Base-by-base conservation (phyloP, 2,797 vertebrate species). In the Emys orbicularis region DNA sequence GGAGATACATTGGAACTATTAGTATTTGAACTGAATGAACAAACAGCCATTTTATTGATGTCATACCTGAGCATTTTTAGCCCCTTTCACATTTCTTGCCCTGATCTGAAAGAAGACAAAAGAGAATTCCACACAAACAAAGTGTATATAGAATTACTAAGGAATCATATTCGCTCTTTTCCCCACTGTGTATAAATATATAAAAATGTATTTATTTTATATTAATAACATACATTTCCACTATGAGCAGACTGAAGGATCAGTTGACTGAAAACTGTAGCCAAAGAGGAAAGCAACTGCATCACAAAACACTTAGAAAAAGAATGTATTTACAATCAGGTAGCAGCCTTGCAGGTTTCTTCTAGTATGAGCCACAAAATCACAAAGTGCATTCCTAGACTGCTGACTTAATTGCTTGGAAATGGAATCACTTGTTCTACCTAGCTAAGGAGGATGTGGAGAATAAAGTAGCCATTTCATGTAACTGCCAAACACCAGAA, bases 331-430 rank as follows among this genome's bases (percentile, higher is more conserved):
- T 10, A 10, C 16, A 85, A 47, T 68, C 59, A 79, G 6, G 25
- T 13, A 3, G 37, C 49, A 87, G 61, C 88, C 18, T 53, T 47
- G 41, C n/a, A 93, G 25, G 82, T 25, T 4, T 61, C 59, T n/a
- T 47, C 47, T 34, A 44, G 41, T 93, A 54, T 47, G 81, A 93
- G 2, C 3, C 80, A 91, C 12, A 92, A 81, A 90, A 91, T 59
- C n/a, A 77, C 41, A 34, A 86, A 83, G 19, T 2, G 56, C 57
- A 72, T 85, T 89, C n/a, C n/a, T 19, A 90, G 85, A 91, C 52
- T 82, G 61, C 6, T 91, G 10, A 82, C 88, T 88, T 56, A 92
- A 68, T 74, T 87, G 6, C 23, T 11, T 34, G 61, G 72, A 61
- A 5, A 81, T 27, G 79, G 27, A 79, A 84, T 2, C 23, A 3